Base-by-base conservation (phyloP, 2,113 vertebrate species). In the Salvelinus fontinalis region DNA sequence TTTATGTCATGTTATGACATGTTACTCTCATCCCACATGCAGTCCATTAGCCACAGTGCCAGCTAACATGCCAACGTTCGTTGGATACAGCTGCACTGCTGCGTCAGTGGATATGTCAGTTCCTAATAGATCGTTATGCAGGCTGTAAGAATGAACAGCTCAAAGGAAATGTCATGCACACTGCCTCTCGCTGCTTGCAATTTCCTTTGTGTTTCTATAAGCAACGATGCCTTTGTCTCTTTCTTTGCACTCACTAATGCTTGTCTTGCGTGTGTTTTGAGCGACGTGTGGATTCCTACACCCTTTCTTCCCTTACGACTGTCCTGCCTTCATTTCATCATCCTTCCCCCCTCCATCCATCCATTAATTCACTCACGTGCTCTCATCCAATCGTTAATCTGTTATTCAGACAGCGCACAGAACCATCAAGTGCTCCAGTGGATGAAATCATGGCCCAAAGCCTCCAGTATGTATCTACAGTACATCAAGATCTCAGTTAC, bases 371-470 rank as follows among this genome's bases (percentile, higher is more conserved):
- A 79, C 74, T 70, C 78, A 80, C 75, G 74, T 85, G 89, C 88
- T 68, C 86, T 94, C 88, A 94, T 88, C 80, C 87, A 92, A 90
- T 83, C 85, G 91, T 92, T 75, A 89, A 91, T 94, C 88, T 94
- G 93, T 94, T 92, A 93, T 93, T 93, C 94, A 94, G 94, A 94
- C 93, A 94, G 88, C 82, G 84, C 84, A 91, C 90, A 93, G 93
- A 94, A 94, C 90, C 89, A 89, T 57, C 91, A 93, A 89, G 94
- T 94, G 92, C 90, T 94, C 93, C 93, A 94, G 93, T 94, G 94
- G 94, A 94, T 94, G 93, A 94, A 93, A 93, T 92, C 94, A 87
- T 94, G 94, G 93, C 94, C 94, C 90, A 94, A 90, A 93, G 80
- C 84, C 80, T 89, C 91, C 93, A 93, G 93, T 94, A 94, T 94